phyloP scores from a whole-genome alignment of 2,888 invertebrate species.

The Cantharis nigra region DNA sequence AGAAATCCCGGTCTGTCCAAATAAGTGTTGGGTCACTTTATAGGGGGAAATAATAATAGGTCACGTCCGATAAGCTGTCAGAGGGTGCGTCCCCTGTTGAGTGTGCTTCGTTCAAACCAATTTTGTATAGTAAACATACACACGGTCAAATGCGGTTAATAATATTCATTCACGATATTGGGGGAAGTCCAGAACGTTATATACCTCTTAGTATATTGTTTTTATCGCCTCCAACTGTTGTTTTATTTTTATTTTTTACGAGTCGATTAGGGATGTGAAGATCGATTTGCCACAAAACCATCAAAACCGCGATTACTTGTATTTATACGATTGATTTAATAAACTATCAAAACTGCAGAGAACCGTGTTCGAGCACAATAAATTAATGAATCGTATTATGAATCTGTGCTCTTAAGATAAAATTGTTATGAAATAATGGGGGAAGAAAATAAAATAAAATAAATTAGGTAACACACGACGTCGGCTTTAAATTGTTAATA shows the following conservation, averaged over 20 bases:
- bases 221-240: conserved; percentile 32
- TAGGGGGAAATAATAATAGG: conserved; percentile 28
- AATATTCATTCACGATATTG: conserved; percentile 29
- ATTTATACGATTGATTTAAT: neutral
- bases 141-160: conserved; percentile 30
- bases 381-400: neutral
- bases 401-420: neutral
- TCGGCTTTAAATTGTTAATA: neutral
- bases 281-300: neutral
- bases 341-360: neutral
- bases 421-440: neutral
- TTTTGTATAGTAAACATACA: conserved; percentile 28
- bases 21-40: conserved; percentile 28
- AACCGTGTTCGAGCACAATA: neutral
- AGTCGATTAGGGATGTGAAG: neutral
- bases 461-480: neutral
- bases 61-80: conserved; percentile 29
- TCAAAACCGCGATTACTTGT: neutral
- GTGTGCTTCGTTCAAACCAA: conserved; percentile 20
- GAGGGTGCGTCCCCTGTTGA: conserved; percentile 28
- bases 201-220: conserved; percentile 47
- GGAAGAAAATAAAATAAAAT: neutral
- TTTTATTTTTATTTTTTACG: neutral
- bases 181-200: conserved; percentile 40
- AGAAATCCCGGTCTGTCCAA: conserved; percentile 18